Base-by-base conservation (phyloP, 2,113 vertebrate genomes). In the Bungarus multicinctus region DNA sequence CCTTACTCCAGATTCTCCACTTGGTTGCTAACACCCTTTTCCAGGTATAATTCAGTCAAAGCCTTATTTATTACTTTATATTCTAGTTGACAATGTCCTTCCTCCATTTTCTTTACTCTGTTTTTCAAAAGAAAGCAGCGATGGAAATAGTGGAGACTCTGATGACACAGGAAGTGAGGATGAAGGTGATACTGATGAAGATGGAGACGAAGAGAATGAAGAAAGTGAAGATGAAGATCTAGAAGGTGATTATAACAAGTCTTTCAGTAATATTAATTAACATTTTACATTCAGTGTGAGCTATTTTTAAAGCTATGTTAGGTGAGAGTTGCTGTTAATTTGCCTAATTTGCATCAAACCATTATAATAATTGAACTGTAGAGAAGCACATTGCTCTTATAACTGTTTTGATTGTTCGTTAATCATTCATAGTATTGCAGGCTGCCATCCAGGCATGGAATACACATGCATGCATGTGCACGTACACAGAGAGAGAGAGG, bases 121-220 rank as follows among this genome's bases (percentile, higher is more conserved):
- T 89, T 90, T n/a, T 92, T 47, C 92, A 98, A 98, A 98, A 96
- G 98, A 98, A 60, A 97, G 96, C 96, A 98, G 97, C 0, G 98
- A 97, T 47, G 96, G 92, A 3, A 96, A 92, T 93, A 96, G 96
- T 5, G 97, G 97, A 52, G 97, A 92, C 90, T 98, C 97, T 3
- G 98, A 96, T 12, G 97, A 98, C 54, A 97, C 97, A 0, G 94
- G 92, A 53, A 97, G 97, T 5, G 98, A 97, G 50, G 98, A 97
- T 0, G 97, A 95, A 5, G 98, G 97, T 12, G 96, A 96, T 12
- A 97, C 97, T 27, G 97, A 97, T n/a, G 97, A 96, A 7, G 98
- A 96, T 0, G 98, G 97, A 3, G 97, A 90, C 0, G 97, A 97
- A 50, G 98, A 98, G 3, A 97, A 97, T 11, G 98, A 98, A 95